Evolutionary conservation across 2,888 invertebrate genomes (phyloP).

Genomic region (Oligia latruncula): DNA sequence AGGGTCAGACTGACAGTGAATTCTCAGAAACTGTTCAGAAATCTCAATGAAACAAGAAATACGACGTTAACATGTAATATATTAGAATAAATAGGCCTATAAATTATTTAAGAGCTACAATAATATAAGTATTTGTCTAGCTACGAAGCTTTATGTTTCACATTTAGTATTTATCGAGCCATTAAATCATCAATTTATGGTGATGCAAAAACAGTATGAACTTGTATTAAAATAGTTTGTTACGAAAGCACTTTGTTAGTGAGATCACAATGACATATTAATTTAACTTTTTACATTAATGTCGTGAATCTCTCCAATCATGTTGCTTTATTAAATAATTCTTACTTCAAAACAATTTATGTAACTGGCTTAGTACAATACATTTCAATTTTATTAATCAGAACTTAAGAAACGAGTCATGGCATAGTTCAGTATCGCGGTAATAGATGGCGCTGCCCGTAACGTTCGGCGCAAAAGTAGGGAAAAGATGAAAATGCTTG

Average conservation of each 20-base stretch:
- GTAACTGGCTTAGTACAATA: background rate
- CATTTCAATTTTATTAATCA: background rate
- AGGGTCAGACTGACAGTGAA: conserved; percentile 24
- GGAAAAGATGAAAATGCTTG: background rate
- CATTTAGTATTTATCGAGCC: conserved; percentile 58
- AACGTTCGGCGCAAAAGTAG: background rate
- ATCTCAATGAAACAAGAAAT: conserved; percentile 35
- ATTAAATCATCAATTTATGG: conserved; percentile 64
- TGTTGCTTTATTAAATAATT: background rate
- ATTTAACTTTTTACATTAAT: conserved; percentile 47
- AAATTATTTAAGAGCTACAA: conserved; percentile 71
- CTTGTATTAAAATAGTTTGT: conserved; percentile 47
- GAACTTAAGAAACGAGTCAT: background rate
- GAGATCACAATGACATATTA: conserved; percentile 22
- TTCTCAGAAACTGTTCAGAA: conserved; percentile 16
- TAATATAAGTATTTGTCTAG: conserved; percentile 52
- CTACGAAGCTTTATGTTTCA: conserved; percentile 48
- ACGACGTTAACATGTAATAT: conserved; percentile 60
- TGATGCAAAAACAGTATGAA: conserved; percentile 45
- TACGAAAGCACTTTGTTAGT: conserved; percentile 33
- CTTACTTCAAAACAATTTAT: conserved; percentile 8
- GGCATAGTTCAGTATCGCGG: background rate
- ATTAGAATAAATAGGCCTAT: conserved; percentile 74
- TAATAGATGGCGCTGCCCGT: conserved; percentile 52
- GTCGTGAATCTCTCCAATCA: conserved; percentile 9